A percentile compares a stretch with the other conserved stretches of the same genome.
These are phyloP conservation scores for Macrobrachium nipponense DNA, from an alignment of 1,140 invertebrate species.

Conservation along the genomic window DNA sequence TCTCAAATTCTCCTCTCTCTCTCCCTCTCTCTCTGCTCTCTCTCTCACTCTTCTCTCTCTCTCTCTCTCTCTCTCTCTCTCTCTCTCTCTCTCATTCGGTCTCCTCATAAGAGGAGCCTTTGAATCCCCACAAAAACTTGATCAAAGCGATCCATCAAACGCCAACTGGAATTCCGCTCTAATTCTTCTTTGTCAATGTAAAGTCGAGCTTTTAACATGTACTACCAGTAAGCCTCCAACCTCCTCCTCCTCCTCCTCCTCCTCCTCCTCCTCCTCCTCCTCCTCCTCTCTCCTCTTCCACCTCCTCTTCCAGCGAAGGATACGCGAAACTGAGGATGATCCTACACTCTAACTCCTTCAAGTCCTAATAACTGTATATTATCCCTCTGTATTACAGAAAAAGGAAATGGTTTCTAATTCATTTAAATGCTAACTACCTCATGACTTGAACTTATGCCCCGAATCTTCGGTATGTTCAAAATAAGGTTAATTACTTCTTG, in stretches of 20 bases:
- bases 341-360: no score
- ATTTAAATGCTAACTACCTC: no score
- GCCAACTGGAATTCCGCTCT: neutral
- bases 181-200: constrained; percentile 5
- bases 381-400: no score
- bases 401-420: no score
- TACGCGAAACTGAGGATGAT: no score
- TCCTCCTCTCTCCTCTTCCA: constrained; percentile 8
- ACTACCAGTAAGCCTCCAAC: neutral
- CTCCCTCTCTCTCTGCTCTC: neutral
- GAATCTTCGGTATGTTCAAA: no score
- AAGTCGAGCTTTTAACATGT: constrained; percentile 1
- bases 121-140: no score
- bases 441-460: no score
- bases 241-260: neutral
- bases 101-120: no score
- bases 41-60: neutral
- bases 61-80: constrained; percentile 32
- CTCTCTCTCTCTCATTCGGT: constrained; percentile 24
- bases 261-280: neutral
- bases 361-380: no score
- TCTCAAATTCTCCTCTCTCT: constrained; percentile 14
- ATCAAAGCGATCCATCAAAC: no score
- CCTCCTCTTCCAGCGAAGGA: neutral
- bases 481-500: no score